Base-by-base conservation (phyloP, 2,888 invertebrate species). In the Tinea trinotella region DNA sequence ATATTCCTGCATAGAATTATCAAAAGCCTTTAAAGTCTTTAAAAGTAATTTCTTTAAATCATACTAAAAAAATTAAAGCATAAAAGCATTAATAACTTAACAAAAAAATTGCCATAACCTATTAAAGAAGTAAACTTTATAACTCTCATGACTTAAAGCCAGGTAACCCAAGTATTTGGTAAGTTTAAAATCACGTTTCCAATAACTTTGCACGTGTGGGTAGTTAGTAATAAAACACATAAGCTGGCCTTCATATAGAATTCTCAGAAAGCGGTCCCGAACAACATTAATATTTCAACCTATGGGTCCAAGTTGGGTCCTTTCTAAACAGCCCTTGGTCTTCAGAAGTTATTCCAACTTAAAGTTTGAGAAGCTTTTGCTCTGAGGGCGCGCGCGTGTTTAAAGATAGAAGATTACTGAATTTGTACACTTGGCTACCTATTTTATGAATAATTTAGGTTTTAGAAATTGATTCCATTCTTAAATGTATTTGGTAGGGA, bases 321-420 rank as follows among this genome's bases (percentile, higher is more conserved):
- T 83, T 83, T 83, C 81, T 76, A 85, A 85, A 85, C 85, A 85
- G 84, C 85, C 85, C 76, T 84, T 85, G 84, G 85, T 82, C 84
- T 83, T 85, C 78, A 63, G 73, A 84, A 84, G 85, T 85, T 85
- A 80, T 85, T 84, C 77, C 80, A 83, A 85, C 80, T 85, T 50
- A 57, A 56, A 54, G 54, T 76, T 74, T 20, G 61, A 62, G 69
- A 70, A 72, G 72, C 69, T 69, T 71, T 71, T 67, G 70, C 65
- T 64, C 61, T 65, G 71, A 74, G 76, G 70, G 71, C 68, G 53
- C 48, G 48, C 24, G 50, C 24, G 50, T 50, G 50, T 22, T 50
- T 50, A 50, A 48, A 50, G 50, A 50, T 50, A 50, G 40, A 40
- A 40, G 40, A 40, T 40, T 40, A 40, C 40, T 15, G 40, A 40